Conservation (phyloP, 2,888 invertebrate species). For the Cheilosia soror region DNA sequence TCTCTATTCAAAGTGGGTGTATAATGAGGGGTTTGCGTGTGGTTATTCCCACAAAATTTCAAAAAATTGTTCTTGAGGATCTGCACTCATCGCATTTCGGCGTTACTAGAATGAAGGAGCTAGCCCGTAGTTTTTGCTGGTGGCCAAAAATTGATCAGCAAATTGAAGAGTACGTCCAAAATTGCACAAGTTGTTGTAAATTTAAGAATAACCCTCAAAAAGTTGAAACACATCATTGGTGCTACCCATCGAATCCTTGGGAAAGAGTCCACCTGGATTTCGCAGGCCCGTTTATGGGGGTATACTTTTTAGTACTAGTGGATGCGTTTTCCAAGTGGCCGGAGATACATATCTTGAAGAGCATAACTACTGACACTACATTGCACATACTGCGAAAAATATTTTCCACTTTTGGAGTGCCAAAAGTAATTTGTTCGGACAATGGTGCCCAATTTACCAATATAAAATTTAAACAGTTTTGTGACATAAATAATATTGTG, state of each 20-base stretch:
- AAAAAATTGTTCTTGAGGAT: constrained; percentile 25
- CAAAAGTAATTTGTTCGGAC: constrained; percentile 5
- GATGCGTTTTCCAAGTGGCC: no score
- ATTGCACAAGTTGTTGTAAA: constrained; percentile 9
- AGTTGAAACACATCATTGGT: no score
- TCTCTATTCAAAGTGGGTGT: constrained; percentile 24
- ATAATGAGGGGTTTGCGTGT: constrained; percentile 29
- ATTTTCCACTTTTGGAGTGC: constrained; percentile 10
- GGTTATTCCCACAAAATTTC: constrained; percentile 17
- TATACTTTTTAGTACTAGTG: no score
- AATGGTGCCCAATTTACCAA: constrained; percentile 23
- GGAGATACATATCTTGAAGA: no score
- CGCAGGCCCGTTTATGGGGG: no score
- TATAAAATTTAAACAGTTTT: constrained; percentile 12
- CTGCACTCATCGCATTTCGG: constrained; percentile 66
- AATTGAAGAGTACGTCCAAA: constrained; percentile 60
- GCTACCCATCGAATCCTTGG: constrained; percentile 11
- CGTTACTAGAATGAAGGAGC: constrained; percentile 47
- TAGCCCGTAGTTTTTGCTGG: constrained; percentile 71
- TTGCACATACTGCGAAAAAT: not conserved
- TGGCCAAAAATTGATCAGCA: constrained; percentile 74
- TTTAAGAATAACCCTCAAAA: constrained; percentile 14
- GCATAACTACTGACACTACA: no score
- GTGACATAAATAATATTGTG: constrained; percentile 19
- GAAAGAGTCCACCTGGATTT: not conserved